phyloP scores from a whole-genome alignment of 2,113 vertebrate species.

The Lasiurus cinereus region DNA sequence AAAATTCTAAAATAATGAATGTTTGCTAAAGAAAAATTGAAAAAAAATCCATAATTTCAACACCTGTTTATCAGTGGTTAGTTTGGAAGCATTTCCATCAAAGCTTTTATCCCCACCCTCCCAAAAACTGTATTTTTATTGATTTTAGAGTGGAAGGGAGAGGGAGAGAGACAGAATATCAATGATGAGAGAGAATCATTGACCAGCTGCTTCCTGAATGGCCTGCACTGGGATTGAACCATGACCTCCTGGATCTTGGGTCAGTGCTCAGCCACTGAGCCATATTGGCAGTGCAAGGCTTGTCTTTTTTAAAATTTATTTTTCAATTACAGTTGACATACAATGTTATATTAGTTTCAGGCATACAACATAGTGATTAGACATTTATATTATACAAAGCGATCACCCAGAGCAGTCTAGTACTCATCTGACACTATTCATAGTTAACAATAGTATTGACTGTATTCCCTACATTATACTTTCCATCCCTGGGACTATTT shows the following conservation, averaged over 20 bases:
- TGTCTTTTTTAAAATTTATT: neutral
- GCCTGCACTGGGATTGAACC: no score
- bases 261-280: no score
- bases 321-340: neutral
- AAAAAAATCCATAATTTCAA: conserved; percentile 43
- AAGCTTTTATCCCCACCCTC: neutral
- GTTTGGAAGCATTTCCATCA: neutral
- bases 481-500: neutral
- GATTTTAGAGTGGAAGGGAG: no score
- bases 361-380: neutral
- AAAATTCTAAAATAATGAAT: neutral
- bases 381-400: neutral
- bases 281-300: neutral
- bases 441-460: neutral
- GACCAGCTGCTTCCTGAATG: no score
- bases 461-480: neutral
- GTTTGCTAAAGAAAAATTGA: neutral
- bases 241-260: no score
- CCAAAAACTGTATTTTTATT: no score
- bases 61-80: neutral
- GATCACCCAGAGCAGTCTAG: neutral
- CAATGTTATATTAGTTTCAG: neutral
- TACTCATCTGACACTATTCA: neutral
- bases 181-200: no score
- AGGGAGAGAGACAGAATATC: no score